Evolutionary conservation across 2,888 invertebrate species (phyloP), one percentile per base, ranked within the genome.

Genomic region (Watsonalla cultraria): DNA sequence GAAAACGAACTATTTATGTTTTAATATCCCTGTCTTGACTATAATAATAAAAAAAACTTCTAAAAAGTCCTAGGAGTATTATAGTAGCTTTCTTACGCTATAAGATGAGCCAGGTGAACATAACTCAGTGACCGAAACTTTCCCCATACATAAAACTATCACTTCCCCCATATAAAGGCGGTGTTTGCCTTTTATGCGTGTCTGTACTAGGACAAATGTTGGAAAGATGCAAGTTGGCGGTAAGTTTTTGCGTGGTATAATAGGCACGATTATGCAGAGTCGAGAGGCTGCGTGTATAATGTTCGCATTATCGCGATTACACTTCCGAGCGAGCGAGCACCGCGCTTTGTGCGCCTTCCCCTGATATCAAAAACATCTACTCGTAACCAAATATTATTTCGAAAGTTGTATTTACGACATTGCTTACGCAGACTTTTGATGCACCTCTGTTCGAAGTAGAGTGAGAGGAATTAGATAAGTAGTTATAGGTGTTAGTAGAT

Each of bases 281-380:
- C 69, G 80, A 84, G 88, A 80, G 80, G 72, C 72, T 76, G 73
- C 78, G 77, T 76, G 89, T 86, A 90, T 90, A 90, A 90, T 90
- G 88, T 78, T 80, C 83, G 55, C 89, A 90, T 90, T 89, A 89
- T 87, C 86, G 70, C 81, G 76, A 80, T 81, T 72, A 72, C 73
- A 72, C 78, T 86, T 84, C 82, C 86, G 74, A 75, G 74, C 74
- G 82, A 79, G 72, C 79, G 84, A 80, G 72, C 81, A 78, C 65
- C 69, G 68, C 56, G 52, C 47, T 68, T 64, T 65, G 62, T 57
- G 53, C 48, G 34, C 47, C 59, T 68, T 65, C 66, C 64, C 68
- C 61, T 63, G 66, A 63, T 64, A 57, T 62, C 54, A 37, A 14
- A 49, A 49, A 49, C 49, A 49, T 37, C 49, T 42, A 42, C 42